Conservation (phyloP, 2,113 vertebrate genomes). For the Dromiciops gliroides region DNA sequence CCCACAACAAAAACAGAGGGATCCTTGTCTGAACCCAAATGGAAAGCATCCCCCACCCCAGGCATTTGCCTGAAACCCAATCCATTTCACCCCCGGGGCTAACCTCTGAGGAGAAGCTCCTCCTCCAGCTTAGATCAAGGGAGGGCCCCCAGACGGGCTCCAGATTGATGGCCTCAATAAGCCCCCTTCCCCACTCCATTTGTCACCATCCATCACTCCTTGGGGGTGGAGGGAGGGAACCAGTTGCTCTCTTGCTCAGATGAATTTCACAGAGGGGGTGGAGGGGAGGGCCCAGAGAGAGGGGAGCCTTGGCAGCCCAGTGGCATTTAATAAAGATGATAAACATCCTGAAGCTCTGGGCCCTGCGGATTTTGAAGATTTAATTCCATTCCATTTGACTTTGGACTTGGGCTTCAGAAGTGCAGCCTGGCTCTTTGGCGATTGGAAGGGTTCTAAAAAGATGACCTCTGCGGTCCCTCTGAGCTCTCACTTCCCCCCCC, state of each 20-base stretch:
- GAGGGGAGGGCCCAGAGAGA: background rate
- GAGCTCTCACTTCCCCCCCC: too few species aligned
- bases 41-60: conserved; percentile 31
- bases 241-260: conserved; percentile 13
- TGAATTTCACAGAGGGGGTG: conserved; percentile 26
- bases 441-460: background rate
- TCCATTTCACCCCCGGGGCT: conserved; percentile 77
- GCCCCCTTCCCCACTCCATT: conserved; percentile 72
- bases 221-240: background rate
- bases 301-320: conserved; percentile 36
- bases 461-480: background rate
- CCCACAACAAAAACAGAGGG: conserved; percentile 59
- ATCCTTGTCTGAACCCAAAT: background rate
- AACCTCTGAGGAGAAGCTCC: conserved; percentile 71
- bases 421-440: background rate
- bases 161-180: conserved; percentile 75
- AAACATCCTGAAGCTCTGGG: conserved; percentile 59
- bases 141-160: conserved; percentile 63
- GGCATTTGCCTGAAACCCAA: conserved; percentile 81
- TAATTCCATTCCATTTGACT: conserved; percentile 35
- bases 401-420: background rate
- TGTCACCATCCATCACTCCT: conserved; percentile 79
- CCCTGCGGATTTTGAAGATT: conserved; percentile 40
- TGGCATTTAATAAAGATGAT: conserved; percentile 75
- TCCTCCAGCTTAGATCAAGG: conserved; percentile 72